Evolutionary conservation across 2,888 invertebrate genomes (phyloP), one percentile per base, ranked within the genome.

Genomic region (Cosmopolites sordidus): DNA sequence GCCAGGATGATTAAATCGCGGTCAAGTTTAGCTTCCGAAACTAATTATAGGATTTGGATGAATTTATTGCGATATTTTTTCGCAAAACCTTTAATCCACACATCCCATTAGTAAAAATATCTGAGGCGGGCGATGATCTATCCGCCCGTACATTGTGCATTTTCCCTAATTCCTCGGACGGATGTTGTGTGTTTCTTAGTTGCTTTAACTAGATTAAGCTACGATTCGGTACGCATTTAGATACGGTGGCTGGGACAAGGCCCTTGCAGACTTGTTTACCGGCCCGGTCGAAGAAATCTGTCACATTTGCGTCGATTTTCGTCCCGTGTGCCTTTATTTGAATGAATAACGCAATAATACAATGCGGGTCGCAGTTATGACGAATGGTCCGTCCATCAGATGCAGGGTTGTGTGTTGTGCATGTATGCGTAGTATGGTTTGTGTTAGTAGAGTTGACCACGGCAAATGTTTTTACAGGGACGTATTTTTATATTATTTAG

Each of bases 291-390:
- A 62, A 62, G 60, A 55, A 58, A 64, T 60, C 67, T 68, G 72
- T 71, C 71, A 69, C 68, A 70, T 73, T 71, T 71, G 68, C 69
- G 67, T 69, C 69, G 71, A 71, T 70, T 71, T 69, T 45, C 38
- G 51, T 47, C 30, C 54, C 30, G 51, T 50, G 22, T 39, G 17
- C 46, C 38, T 50, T 46, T 46, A 30, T 41, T 56, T 48, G 30
- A 48, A 47, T 49, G 51, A 48, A 52, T 52, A 40, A 56, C 41
- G 43, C 48, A 56, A 56, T 56, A 46, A 66, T 61, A 72, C 71
- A 72, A 70, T 69, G 65, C 68, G 65, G 67, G 64, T 16, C 64
- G 64, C 62, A 62, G 65, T 68, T 67, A 69, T 69, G 70, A 71
- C 68, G 69, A 69, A 72, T 70, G 70, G 66, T 69, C 70, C 64